A percentile compares a stretch with the other conserved stretches of the same genome.
Conservation (phyloP, 2,888 invertebrate genomes). For the Drosophila peninsularis region DNA sequence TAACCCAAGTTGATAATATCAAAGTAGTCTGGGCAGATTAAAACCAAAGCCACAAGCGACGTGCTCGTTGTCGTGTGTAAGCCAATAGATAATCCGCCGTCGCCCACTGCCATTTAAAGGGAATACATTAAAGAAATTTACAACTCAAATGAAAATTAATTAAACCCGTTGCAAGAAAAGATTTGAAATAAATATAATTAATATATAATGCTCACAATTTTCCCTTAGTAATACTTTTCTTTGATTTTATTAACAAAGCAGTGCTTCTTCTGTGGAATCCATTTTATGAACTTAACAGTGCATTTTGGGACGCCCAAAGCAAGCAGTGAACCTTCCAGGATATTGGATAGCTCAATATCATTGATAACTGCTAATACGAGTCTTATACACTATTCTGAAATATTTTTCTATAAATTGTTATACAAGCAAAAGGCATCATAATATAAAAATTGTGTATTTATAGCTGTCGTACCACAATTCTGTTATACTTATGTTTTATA, state of each 20-base stretch:
- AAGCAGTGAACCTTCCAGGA: slow-evolving; percentile 16
- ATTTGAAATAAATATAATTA: neutral
- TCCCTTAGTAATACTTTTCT: neutral
- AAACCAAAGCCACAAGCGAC: slow-evolving; percentile 37
- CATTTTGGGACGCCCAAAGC: slow-evolving; percentile 44
- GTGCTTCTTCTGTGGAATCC: slow-evolving; percentile 3
- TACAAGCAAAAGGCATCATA: neutral
- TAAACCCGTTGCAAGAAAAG: neutral
- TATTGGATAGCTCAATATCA: neutral
- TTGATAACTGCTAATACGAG: neutral
- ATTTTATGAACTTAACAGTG: slow-evolving; percentile 9
- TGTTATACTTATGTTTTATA: slow-evolving; percentile 5
- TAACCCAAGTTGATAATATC: slow-evolving; percentile 37
- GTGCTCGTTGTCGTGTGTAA: slow-evolving; percentile 18
- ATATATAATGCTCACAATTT: neutral
- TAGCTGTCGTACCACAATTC: neutral
- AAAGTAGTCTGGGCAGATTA: slow-evolving; percentile 42
- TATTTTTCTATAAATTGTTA: neutral
- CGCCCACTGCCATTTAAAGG: neutral
- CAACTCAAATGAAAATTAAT: neutral
- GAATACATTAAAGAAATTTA: slow-evolving; percentile 2
- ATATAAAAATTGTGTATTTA: neutral
- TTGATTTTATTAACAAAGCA: neutral
- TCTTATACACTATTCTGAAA: neutral
- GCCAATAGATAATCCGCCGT: neutral